A percentile compares a stretch with the other conserved stretches of the same genome.
These are phyloP conservation scores for Onthophagus taurus DNA, from an alignment of 1,140 invertebrate genomes.

Conservation along the genomic window DNA sequence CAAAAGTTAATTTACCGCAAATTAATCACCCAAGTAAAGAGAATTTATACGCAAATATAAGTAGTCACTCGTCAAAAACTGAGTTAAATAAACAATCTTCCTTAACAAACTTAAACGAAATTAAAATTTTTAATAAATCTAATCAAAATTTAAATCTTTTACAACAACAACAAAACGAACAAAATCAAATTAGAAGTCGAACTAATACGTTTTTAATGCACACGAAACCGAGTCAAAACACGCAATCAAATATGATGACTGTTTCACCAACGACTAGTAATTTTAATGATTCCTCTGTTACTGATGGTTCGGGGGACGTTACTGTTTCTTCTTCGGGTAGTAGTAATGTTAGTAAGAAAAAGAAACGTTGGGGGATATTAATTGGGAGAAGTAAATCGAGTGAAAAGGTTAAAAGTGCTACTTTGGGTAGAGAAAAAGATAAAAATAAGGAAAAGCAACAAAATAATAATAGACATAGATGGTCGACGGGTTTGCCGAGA, in stretches of 20 bases:
- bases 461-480: constrained; percentile 45
- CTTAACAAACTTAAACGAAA: constrained; percentile 16
- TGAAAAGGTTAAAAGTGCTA: constrained; percentile 50
- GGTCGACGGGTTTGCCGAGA: constrained; percentile 55
- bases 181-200: constrained; percentile 17
- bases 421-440: constrained; percentile 48
- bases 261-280: constrained; percentile 16
- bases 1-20: constrained; percentile 16
- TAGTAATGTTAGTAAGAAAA: constrained; percentile 46
- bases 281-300: constrained; percentile 14
- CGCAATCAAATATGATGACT: constrained; percentile 13
- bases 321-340: constrained; percentile 24
- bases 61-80: constrained; percentile 21
- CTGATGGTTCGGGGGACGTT: constrained; percentile 22
- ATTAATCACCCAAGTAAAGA: constrained; percentile 23
- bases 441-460: constrained; percentile 42
- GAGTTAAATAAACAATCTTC: constrained; percentile 19
- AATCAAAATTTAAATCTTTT: constrained; percentile 18
- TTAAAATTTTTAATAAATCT: constrained; percentile 15
- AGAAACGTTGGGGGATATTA: constrained; percentile 52
- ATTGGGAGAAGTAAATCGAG: constrained; percentile 45
- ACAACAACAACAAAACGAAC: constrained; percentile 11
- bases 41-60: constrained; percentile 31
- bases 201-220: constrained; percentile 26
- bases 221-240: constrained; percentile 8